Evolutionary conservation across 2,113 vertebrate genomes (phyloP), one percentile per base, ranked within the genome.

Genomic region (Cacatua alba): DNA sequence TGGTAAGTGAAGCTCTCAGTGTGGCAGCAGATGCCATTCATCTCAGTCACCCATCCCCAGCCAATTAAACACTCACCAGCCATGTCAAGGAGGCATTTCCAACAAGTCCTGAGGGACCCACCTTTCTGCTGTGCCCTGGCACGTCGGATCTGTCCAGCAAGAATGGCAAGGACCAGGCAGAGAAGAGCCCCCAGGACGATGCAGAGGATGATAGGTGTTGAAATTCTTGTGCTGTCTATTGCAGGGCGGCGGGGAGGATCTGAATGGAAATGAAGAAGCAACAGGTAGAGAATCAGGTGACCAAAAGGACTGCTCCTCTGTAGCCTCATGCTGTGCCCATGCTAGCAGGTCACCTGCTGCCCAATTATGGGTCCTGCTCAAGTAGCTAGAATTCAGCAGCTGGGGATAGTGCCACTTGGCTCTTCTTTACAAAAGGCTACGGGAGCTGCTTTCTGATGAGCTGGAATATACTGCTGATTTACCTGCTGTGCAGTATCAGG

Each of bases 111-210:
- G 71, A 88, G 63, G 33, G 26, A 91, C 94, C 4, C 20, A 94
- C 94, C 94, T 94, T 65, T 91, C 48, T 64, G 68, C 77, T 68
- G 77, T 84, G 77, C 76, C 51, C 86, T 91, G 88, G 86, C 72
- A n/a, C 9, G 84, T 86, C 0, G 86, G 17, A 95, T 86, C 77
- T 95, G 96, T 60, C 83, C 21, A 15, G 74, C 89, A 15, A 97
- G 93, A 20, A 97, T 55, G 81, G 88, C 89, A 68, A 97, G 96
- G 33, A 82, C 83, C 52, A 97, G 72, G 72, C 88, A 95, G 60
- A 97, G 92, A 12, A 96, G 77, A 6, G 16, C 57, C 2, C 89
- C 96, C 77, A 97, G 77, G 57, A 95, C 9, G 26, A 97, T 94
- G 83, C 95, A 97, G 83, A 97, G 7, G 69, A 97, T 82, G 91